A percentile compares a stretch with the other conserved stretches of the same genome.
These are phyloP conservation scores for Hoplodrina blanda DNA, from an alignment of 2,888 invertebrate species.

Conservation along the genomic window DNA sequence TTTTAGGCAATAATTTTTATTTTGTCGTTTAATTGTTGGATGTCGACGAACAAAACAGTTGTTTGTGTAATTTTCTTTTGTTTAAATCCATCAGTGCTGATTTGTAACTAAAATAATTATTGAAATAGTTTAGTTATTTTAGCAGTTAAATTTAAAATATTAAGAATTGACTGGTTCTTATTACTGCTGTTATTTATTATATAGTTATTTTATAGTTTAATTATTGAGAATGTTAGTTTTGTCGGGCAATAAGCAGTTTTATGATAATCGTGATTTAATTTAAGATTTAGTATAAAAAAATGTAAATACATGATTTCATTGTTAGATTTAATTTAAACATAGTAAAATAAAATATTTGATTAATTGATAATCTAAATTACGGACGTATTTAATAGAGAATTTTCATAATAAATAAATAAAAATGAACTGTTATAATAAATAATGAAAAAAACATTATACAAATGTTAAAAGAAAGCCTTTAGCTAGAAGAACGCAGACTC, in stretches of 20 bases:
- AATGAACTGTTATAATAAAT: slow-evolving; percentile 24
- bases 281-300: slow-evolving; percentile 51
- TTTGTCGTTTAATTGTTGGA: slow-evolving; percentile 75
- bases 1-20: slow-evolving; percentile 67
- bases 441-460: slow-evolving; percentile 4
- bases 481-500: slow-evolving; percentile 31
- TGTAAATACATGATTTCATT: slow-evolving; percentile 55
- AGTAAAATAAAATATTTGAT: slow-evolving; percentile 34
- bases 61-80: slow-evolving; percentile 66
- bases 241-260: slow-evolving; percentile 70
- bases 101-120: slow-evolving; percentile 64
- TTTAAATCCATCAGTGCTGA: slow-evolving; percentile 73
- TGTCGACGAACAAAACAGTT: slow-evolving; percentile 72
- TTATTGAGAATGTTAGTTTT: slow-evolving; percentile 64
- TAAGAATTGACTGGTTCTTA: slow-evolving; percentile 82
- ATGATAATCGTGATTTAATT: slow-evolving; percentile 73
- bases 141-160: slow-evolving; percentile 62
- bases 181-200: slow-evolving; percentile 88
- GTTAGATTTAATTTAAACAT: slow-evolving; percentile 49
- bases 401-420: slow-evolving; percentile 18
- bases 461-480: slow-evolving; percentile 12
- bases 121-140: slow-evolving; percentile 52
- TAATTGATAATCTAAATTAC: slow-evolving; percentile 47
- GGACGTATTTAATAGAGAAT: slow-evolving; percentile 28
- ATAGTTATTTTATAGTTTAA: slow-evolving; percentile 74